A percentile compares a stretch with the other conserved stretches of the same genome.
phyloP scores from a whole-genome alignment of 2,888 invertebrate species.

The Busseola fusca region DNA sequence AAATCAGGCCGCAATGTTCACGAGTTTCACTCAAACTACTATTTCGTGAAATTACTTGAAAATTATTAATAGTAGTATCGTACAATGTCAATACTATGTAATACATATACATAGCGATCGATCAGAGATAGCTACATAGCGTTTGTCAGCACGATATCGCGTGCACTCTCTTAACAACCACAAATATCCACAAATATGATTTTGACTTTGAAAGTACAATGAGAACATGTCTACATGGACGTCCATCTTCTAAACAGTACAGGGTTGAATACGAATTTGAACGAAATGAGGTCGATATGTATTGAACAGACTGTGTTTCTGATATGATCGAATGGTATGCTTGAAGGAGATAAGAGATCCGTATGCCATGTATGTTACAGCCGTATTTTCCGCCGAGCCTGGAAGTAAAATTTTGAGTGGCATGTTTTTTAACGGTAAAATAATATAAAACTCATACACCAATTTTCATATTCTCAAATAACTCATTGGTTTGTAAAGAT shows the following conservation, averaged over 20 bases:
- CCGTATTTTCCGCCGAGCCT: background rate
- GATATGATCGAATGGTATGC: conserved; percentile 21
- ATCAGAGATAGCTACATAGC: conserved; percentile 26
- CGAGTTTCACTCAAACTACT: background rate
- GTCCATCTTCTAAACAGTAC: conserved; percentile 48
- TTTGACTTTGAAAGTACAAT: conserved; percentile 62
- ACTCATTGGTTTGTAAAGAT: background rate
- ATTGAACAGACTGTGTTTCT: conserved; percentile 19
- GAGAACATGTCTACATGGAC: conserved; percentile 49
- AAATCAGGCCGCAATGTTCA: background rate
- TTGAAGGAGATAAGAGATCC: conserved; percentile 13
- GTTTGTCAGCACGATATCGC: conserved; percentile 48
- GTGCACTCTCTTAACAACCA: conserved; percentile 43
- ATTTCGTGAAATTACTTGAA: conserved; percentile 11
- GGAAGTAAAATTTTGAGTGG: background rate
- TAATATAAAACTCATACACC: background rate
- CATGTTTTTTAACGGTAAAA: background rate
- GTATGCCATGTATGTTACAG: background rate
- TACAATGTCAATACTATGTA: conserved; percentile 33
- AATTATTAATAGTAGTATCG: conserved; percentile 32
- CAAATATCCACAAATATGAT: conserved; percentile 53
- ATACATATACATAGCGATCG: conserved; percentile 21
- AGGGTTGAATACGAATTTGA: conserved; percentile 39
- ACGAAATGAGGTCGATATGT: conserved; percentile 1
- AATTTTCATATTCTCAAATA: background rate